These are phyloP conservation scores for Petrolisthes cinctipes DNA, from an alignment of 2,888 invertebrate species.

Conservation along the genomic window DNA sequence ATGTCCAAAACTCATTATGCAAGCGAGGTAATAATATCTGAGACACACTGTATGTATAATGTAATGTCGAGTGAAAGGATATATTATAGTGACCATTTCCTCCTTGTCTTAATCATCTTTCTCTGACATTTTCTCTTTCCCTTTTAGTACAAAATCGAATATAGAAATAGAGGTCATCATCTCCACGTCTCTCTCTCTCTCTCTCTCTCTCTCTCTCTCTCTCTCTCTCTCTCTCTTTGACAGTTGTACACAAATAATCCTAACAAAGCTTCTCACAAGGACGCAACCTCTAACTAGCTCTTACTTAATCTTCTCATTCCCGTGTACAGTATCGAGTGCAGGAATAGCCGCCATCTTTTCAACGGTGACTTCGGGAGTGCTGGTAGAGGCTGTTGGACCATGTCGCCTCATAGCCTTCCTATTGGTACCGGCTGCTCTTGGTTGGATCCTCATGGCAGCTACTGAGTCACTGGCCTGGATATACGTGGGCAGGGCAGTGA, in stretches of 20 bases:
- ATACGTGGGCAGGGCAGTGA: conserved; percentile 58
- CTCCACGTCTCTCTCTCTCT: neutral
- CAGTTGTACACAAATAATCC: too few relatives aligned
- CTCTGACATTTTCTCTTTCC: too few relatives aligned
- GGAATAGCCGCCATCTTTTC: conserved; percentile 58
- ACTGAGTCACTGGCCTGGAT: conserved; percentile 57
- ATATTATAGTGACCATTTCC: too few relatives aligned
- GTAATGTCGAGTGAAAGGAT: too few relatives aligned
- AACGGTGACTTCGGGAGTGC: conserved; percentile 36
- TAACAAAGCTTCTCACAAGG: too few relatives aligned
- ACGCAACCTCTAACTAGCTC: neutral
- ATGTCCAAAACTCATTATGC: too few relatives aligned
- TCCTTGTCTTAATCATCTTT: too few relatives aligned
- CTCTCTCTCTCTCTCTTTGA: neutral
- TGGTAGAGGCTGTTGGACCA: conserved; percentile 61
- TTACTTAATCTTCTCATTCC: neutral
- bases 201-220: neutral
- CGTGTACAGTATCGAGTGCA: conserved; percentile 52
- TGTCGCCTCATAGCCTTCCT: conserved; percentile 53
- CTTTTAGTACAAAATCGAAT: too few relatives aligned
- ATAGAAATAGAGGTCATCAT: neutral
- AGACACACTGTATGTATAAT: too few relatives aligned
- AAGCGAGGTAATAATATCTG: too few relatives aligned
- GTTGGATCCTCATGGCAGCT: conserved; percentile 63
- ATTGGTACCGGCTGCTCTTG: conserved; percentile 57